phyloP scores from a whole-genome alignment of 2,113 vertebrate species.

The Diadophis punctatus region DNA sequence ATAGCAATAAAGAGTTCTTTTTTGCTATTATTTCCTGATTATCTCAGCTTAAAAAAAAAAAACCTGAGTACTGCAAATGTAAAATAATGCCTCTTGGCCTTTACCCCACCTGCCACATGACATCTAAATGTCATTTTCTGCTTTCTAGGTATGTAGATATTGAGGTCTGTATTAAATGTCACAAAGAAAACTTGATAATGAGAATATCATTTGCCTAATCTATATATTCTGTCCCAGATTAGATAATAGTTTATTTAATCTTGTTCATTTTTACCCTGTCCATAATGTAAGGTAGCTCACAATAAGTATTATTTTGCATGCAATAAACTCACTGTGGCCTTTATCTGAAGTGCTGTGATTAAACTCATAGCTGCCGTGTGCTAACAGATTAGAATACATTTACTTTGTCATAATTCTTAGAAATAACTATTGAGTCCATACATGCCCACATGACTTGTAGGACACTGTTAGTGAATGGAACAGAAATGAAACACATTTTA shows the following conservation, averaged over 20 bases:
- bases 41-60: not conserved
- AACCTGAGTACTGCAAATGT: not conserved
- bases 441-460: not conserved
- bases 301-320: not conserved
- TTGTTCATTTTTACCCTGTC: not conserved
- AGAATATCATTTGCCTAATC: not conserved
- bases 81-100: not conserved
- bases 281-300: not conserved
- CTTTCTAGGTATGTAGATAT: not conserved
- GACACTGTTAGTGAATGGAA: not conserved
- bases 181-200: not conserved
- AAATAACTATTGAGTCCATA: not conserved
- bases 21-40: not conserved
- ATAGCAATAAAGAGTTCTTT: slow-evolving; percentile 22
- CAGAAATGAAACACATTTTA: not conserved
- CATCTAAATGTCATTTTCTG: not conserved
- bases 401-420: not conserved
- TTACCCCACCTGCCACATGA: not conserved
- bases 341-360: not conserved
- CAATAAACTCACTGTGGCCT: not conserved
- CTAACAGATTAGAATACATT: not conserved
- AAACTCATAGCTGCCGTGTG: not conserved
- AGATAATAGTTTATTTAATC: not conserved
- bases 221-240: not conserved
- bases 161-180: not conserved